phyloP scores from a whole-genome alignment of 2,113 vertebrate genomes.

The Noctilio leporinus region DNA sequence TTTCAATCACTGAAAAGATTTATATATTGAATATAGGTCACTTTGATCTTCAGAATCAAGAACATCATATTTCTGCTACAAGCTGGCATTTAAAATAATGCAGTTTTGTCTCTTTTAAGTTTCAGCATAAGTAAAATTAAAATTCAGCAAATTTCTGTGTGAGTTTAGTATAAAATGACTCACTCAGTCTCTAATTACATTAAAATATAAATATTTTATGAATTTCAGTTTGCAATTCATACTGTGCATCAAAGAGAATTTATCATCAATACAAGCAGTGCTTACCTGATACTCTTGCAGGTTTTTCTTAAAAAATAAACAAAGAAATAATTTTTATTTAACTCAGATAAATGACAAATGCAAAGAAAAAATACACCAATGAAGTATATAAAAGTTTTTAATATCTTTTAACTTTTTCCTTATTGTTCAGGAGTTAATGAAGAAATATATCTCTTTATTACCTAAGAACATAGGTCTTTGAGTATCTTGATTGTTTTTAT shows the following conservation, averaged over 20 bases:
- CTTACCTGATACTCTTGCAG: constrained; percentile 55
- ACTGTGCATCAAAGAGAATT: background rate
- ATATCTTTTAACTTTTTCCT: background rate
- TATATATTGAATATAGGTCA: background rate
- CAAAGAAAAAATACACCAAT: background rate
- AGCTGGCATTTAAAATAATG: background rate
- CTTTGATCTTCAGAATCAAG: background rate
- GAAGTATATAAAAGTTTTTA: background rate
- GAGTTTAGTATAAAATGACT: background rate
- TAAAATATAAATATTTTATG: background rate
- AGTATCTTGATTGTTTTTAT: constrained; percentile 26
- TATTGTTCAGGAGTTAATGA: background rate
- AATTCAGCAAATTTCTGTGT: background rate
- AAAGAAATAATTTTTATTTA: constrained; percentile 7
- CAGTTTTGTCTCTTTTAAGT: background rate
- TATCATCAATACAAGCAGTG: background rate
- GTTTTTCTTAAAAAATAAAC: constrained; percentile 51
- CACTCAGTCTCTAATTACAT: background rate
- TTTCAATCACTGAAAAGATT: background rate
- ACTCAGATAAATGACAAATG: constrained; percentile 28
- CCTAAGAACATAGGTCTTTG: background rate
- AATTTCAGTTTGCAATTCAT: background rate
- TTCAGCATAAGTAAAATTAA: background rate
- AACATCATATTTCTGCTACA: background rate
- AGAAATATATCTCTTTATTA: background rate